A percentile compares a stretch with the other conserved stretches of the same genome.
These are phyloP conservation scores for Danionella dracula DNA, from an alignment of 2,797 vertebrate species.

Conservation along the genomic window DNA sequence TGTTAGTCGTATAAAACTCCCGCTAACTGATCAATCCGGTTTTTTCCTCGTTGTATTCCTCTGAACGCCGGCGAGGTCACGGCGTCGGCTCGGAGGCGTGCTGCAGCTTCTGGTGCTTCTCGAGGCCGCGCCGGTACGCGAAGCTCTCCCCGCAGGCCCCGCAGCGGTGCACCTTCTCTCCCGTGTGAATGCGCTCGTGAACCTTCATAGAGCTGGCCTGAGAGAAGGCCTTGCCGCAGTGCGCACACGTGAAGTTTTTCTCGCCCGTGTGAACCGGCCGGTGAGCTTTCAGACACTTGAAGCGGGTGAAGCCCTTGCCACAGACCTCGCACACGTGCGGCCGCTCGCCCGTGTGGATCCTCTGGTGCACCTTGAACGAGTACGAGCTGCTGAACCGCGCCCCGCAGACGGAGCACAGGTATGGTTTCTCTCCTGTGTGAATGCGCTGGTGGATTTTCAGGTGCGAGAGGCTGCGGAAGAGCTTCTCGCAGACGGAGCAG, in stretches of 20 bases:
- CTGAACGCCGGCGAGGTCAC: too few species aligned
- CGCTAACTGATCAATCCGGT: too few species aligned
- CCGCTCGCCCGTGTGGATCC: background rate
- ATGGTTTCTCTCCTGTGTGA: conserved; percentile 30
- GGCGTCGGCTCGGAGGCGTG: too few species aligned
- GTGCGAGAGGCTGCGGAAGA: conserved; percentile 11
- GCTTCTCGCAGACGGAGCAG: conserved; percentile 32
- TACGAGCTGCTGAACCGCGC: conserved; percentile 11
- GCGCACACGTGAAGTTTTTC: background rate
- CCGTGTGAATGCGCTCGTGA: background rate
- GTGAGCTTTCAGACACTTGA: background rate
- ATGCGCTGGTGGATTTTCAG: conserved; percentile 22
- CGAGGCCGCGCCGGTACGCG: too few species aligned
- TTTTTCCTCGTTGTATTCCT: too few species aligned
- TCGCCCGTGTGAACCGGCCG: conserved; percentile 11
- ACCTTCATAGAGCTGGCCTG: background rate
- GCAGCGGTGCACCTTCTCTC: background rate
- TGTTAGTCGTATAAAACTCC: too few species aligned
- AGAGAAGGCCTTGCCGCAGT: conserved; percentile 23
- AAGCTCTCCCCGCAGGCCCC: too few species aligned
- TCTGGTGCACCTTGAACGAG: conserved; percentile 14
- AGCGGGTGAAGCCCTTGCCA: conserved; percentile 5
- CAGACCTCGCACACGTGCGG: conserved; percentile 6
- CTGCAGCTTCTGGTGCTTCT: too few species aligned
- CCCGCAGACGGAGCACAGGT: conserved; percentile 28